Conservation (phyloP, 2,888 invertebrate genomes). For the Oegoconia quadripuncta region DNA sequence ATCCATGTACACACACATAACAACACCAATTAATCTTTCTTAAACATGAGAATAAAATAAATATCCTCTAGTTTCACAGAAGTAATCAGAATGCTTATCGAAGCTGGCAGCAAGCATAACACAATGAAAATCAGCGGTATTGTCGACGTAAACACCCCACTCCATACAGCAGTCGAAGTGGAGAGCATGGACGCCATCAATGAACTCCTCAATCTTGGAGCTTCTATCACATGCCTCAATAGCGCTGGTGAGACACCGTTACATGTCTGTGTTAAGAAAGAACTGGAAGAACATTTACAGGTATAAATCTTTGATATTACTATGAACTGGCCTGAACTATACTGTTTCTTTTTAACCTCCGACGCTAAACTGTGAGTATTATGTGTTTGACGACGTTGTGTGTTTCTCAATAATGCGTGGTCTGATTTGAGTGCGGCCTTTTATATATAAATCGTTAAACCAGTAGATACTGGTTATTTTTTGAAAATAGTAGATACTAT, state of each 20-base stretch:
- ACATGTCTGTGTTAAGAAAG: constrained; percentile 69
- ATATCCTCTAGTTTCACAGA: constrained; percentile 34
- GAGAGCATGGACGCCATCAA: constrained; percentile 60
- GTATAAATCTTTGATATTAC: constrained; percentile 49
- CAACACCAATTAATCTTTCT: no score
- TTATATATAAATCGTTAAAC: no score
- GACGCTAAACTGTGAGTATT: no score
- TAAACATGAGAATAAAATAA: no score
- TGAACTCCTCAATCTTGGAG: constrained; percentile 59
- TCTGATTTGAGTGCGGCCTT: no score
- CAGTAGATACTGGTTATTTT: no score
- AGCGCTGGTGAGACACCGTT: constrained; percentile 67
- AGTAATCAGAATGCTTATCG: constrained; percentile 35
- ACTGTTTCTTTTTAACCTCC: no score
- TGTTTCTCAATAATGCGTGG: no score
- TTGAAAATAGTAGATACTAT: no score
- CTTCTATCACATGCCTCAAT: constrained; percentile 58
- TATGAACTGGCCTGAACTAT: not conserved
- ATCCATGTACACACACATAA: no score
- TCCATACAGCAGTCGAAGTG: constrained; percentile 74
- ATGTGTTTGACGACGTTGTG: no score
- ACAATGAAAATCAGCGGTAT: constrained; percentile 37
- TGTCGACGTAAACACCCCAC: constrained; percentile 53
- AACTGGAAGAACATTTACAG: constrained; percentile 62
- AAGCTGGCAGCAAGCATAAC: constrained; percentile 34